Percentiles rank a stretch among this genome's conserved stretches.
These are phyloP conservation scores for Apodemia mormo DNA, from an alignment of 2,888 invertebrate species.

Conservation along the genomic window DNA sequence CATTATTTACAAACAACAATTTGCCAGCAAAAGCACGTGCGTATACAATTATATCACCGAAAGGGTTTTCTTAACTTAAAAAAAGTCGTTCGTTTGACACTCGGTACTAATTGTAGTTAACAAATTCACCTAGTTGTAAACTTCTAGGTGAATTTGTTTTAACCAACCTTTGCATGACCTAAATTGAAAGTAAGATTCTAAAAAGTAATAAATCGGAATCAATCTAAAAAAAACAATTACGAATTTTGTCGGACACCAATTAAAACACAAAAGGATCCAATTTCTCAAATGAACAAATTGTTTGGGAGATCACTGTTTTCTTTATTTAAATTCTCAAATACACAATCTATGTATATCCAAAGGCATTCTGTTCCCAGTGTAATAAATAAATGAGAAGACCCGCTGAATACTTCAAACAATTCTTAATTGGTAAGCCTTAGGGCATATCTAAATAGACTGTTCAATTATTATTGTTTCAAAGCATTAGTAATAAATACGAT, in stretches of 20 bases:
- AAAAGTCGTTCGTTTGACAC: too few relatives aligned
- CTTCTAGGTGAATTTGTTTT: too few relatives aligned
- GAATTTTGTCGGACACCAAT: neutral
- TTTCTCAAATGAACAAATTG: constrained; percentile 11
- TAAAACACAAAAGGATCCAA: constrained; percentile 6
- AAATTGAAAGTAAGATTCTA: neutral
- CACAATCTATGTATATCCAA: constrained; percentile 26
- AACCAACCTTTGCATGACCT: too few relatives aligned
- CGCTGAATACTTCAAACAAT: constrained; percentile 30
- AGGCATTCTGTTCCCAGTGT: constrained; percentile 19
- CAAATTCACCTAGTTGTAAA: too few relatives aligned
- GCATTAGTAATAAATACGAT: constrained; percentile 15
- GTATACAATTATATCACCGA: too few relatives aligned
- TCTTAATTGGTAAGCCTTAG: constrained; percentile 34
- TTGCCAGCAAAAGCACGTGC: too few relatives aligned
- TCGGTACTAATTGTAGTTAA: too few relatives aligned
- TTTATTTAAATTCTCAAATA: constrained; percentile 28
- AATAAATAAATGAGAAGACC: constrained; percentile 32
- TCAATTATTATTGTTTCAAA: constrained; percentile 18
- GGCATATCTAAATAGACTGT: constrained; percentile 27
- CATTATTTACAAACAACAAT: too few relatives aligned
- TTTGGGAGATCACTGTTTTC: constrained; percentile 16
- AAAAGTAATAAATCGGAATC: neutral
- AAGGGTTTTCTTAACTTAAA: too few relatives aligned
- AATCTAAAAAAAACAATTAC: neutral